These are phyloP conservation scores for Opisthocomus hoazin DNA, from an alignment of 2,113 vertebrate species.

Conservation along the genomic window DNA sequence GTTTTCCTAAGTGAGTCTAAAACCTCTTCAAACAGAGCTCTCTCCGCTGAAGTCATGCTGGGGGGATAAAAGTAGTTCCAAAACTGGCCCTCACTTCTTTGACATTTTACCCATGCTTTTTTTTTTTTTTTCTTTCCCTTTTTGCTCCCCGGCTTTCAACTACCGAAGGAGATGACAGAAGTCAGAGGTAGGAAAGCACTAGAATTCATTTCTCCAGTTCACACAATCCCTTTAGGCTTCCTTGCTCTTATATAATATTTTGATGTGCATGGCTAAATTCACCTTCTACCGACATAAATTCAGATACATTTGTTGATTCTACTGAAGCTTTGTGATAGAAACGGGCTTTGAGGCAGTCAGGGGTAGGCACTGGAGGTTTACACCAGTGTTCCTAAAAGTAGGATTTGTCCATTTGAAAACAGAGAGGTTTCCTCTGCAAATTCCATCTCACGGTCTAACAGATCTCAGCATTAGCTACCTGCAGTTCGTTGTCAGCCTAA, in stretches of 20 bases:
- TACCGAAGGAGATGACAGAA: not conserved
- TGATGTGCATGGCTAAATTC: not conserved
- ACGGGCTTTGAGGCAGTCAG: not conserved
- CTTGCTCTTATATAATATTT: not conserved
- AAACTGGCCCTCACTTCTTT: not conserved
- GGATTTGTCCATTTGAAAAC: not conserved
- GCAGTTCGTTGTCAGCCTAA: conserved; percentile 7
- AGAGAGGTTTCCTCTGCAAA: not conserved
- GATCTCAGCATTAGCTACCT: conserved; percentile 15
- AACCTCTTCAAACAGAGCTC: not conserved
- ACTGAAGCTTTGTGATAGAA: not conserved
- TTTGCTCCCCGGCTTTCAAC: not conserved
- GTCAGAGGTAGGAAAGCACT: not conserved
- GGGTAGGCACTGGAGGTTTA: not conserved
- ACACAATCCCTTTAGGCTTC: not conserved
- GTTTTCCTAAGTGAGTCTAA: not conserved
- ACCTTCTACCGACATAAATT: not conserved
- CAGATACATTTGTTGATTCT: not conserved
- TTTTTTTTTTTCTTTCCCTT: not conserved
- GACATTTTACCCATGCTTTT: not conserved
- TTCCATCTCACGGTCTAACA: conserved; percentile 18
- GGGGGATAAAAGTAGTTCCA: not conserved
- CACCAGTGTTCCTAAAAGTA: not conserved
- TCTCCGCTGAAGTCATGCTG: not conserved
- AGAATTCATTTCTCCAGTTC: not conserved